These are phyloP conservation scores for Andricus curvator DNA, from an alignment of 2,888 invertebrate genomes.

Conservation along the genomic window DNA sequence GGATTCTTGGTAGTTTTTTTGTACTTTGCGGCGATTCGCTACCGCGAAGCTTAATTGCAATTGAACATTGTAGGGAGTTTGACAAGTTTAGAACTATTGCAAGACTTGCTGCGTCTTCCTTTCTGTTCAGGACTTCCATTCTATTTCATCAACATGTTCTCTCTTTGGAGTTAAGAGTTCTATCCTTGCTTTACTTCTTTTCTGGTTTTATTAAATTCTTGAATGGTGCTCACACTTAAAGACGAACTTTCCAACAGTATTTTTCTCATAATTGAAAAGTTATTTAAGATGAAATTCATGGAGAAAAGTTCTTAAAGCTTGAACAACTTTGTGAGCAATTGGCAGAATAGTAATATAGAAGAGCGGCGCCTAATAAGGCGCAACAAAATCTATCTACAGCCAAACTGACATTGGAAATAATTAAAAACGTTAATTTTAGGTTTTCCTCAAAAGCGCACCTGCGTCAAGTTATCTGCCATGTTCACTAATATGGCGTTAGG, in stretches of 20 bases:
- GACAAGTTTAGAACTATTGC: conserved; percentile 18
- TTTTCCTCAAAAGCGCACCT: no score
- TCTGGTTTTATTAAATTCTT: conserved; percentile 11
- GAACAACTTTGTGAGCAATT: neutral
- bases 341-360: no score
- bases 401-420: no score
- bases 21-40: no score
- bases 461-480: no score
- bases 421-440: no score
- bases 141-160: neutral
- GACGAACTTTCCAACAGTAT: neutral
- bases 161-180: neutral
- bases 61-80: neutral
- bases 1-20: no score
- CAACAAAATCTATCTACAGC: no score
- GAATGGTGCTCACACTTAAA: neutral
- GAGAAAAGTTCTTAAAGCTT: neutral
- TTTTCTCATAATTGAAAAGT: neutral
- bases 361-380: no score
- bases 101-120: neutral
- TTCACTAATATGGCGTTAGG: no score
- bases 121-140: neutral
- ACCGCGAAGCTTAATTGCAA: neutral
- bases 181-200: neutral
- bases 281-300: neutral